Evolutionary conservation across 2,113 vertebrate genomes (phyloP), one percentile per base, ranked within the genome.

Genomic region (Donacobius atricapilla): DNA sequence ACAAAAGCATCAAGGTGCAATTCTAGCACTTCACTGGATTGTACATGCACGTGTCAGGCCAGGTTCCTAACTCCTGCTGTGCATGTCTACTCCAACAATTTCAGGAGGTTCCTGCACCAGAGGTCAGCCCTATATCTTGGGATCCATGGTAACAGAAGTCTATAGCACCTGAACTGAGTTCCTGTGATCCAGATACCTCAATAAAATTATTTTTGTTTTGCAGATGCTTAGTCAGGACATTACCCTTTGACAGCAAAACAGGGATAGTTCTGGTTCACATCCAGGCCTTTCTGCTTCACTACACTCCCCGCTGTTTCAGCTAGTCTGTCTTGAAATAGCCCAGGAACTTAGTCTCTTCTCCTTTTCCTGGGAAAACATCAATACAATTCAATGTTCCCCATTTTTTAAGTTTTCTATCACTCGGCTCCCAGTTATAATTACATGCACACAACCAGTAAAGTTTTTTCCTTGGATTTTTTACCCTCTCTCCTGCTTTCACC

Each of bases 21-120:
- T 47, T 85, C 57, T 31, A 83, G 51, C 15, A 8, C 23, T 84
- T 85, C 53, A 18, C 58, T 89, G n/a, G 87, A 57, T 53, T 80
- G 50, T 23, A 40, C 15, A 53, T 7, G 5, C 30, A 53, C 2
- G 11, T 47, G 57, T 53, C 56, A 80, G 27, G 40, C 37, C 45
- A 68, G 30, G 42, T 45, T 69, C 4, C 0, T n/a, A 65, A 70
- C 21, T 58, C 30, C 30, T 4, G 3, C 35, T 3, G 5, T n/a
- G 35, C 31, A 37, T 0, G 0, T 37, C 53, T 27, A 37, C 42
- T 33, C 17, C 37, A 78, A 7, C 33, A 35, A 6, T 42, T 78
- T 57, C 77, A 78, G 33, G 22, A 58, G 31, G 31, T 23, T 75
- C 28, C 66, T 66, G 18, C 30, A 22, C 50, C 53, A 87, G 44